phyloP scores from a whole-genome alignment of 2,888 invertebrate species.

The Chrysotoxum bicinctum region DNA sequence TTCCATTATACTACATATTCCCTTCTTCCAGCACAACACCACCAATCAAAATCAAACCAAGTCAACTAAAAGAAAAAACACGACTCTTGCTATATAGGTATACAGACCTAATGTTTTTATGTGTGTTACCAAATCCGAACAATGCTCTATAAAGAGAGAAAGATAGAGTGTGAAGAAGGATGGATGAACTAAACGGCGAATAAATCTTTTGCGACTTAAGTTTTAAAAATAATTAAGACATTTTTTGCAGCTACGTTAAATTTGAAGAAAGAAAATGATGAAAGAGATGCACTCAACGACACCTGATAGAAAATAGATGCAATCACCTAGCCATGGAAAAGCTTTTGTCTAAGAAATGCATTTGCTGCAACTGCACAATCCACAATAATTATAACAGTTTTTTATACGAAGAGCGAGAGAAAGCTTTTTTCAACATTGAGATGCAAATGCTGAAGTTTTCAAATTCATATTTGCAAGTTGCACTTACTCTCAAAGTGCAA shows the following conservation, averaged over 20 bases:
- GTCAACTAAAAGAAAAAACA: not conserved
- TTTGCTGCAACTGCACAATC: conserved; percentile 27
- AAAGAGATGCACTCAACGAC: conserved; percentile 37
- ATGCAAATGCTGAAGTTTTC: conserved; percentile 33
- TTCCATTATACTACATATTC: conserved; percentile 20
- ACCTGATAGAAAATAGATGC: conserved; percentile 62
- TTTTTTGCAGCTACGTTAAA: not conserved
- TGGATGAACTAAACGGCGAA: not conserved
- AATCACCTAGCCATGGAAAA: not conserved
- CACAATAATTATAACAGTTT: conserved; percentile 45
- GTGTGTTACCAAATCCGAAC: conserved; percentile 20
- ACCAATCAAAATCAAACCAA: not conserved
- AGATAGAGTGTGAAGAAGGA: not conserved
- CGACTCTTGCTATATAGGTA: not conserved
- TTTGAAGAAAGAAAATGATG: not conserved
- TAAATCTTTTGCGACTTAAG: conserved; percentile 6
- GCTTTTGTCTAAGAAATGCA: conserved; percentile 56
- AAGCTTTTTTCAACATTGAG: conserved; percentile 33
- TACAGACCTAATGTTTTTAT: not conserved
- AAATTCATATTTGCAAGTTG: conserved; percentile 3
- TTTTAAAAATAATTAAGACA: not conserved
- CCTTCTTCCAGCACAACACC: not conserved
- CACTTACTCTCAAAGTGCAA: conserved; percentile 50
- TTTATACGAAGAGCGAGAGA: not conserved
- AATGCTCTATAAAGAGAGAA: not conserved